Conservation (phyloP, 2,888 invertebrate species). For the Trichopoda pennipes region DNA sequence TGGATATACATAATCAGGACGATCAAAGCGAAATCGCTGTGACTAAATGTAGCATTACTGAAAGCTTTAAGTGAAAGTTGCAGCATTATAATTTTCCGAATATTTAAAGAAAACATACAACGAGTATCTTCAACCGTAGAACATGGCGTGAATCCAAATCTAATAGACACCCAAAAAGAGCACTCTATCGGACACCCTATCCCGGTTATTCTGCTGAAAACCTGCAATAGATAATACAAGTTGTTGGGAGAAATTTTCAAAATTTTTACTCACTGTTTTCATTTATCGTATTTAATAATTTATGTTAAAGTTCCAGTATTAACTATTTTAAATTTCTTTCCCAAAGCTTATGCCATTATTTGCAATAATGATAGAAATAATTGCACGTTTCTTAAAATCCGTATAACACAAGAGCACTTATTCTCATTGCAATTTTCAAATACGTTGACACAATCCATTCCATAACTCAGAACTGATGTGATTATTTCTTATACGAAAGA, state of each 20-base stretch:
- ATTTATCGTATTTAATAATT: slow-evolving; percentile 1
- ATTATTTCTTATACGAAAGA: no score
- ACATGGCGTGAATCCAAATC: slow-evolving; percentile 12
- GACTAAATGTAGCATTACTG: slow-evolving; percentile 47
- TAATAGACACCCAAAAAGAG: background rate
- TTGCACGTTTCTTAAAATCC: no score
- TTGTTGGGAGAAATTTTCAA: background rate
- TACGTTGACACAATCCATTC: slow-evolving; percentile 7
- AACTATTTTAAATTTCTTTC: background rate
- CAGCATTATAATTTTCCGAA: slow-evolving; percentile 12
- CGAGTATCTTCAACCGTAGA: background rate
- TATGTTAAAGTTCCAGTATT: background rate
- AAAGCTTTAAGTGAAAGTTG: slow-evolving; percentile 22
- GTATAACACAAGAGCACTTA: slow-evolving; percentile 1
- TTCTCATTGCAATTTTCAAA: background rate
- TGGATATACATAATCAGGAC: slow-evolving; percentile 58
- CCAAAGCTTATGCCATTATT: slow-evolving; percentile 9
- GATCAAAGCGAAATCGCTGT: slow-evolving; percentile 54
- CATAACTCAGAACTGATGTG: background rate
- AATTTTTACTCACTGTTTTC: background rate
- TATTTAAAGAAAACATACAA: background rate
- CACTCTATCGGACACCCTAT: background rate
- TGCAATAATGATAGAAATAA: slow-evolving; percentile 37
- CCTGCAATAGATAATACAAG: background rate
- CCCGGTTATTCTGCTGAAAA: slow-evolving; percentile 6